Percentiles rank a stretch among this genome's conserved stretches.
Conservation (phyloP, 2,888 invertebrate genomes). For the Melangyna quadrimaculata region DNA sequence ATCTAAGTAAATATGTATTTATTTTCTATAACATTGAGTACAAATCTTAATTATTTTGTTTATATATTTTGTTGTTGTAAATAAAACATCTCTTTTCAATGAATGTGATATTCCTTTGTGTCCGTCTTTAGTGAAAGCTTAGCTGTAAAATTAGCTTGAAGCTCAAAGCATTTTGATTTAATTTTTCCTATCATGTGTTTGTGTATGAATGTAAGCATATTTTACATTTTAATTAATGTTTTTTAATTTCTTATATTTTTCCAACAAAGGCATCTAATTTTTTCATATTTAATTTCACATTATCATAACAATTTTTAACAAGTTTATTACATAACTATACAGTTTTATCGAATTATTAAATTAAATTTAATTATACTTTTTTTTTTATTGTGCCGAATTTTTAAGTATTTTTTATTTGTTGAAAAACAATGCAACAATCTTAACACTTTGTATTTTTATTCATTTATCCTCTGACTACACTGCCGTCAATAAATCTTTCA, state of each 20-base stretch:
- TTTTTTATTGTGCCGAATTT: constrained; percentile 49
- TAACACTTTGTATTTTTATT: neutral
- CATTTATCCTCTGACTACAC: neutral
- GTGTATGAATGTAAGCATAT: constrained; percentile 34
- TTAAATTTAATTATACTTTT: neutral
- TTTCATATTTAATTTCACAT: neutral
- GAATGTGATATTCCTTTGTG: constrained; percentile 35
- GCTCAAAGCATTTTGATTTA: constrained; percentile 20
- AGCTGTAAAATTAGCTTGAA: constrained; percentile 36
- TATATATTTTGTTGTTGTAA: constrained; percentile 18
- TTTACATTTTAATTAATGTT: constrained; percentile 28
- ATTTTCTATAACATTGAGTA: constrained; percentile 41
- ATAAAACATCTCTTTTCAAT: constrained; percentile 7
- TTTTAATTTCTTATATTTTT: neutral
- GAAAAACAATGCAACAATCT: constrained; percentile 11
- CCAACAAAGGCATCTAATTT: constrained; percentile 46
- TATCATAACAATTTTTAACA: constrained; percentile 18
- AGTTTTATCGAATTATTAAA: constrained; percentile 15
- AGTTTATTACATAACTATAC: constrained; percentile 15
- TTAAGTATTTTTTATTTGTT: neutral
- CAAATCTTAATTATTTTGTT: constrained; percentile 27
- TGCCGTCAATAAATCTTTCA: neutral
- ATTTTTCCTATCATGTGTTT: neutral
- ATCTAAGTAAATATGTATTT: constrained; percentile 53
- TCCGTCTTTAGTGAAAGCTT: constrained; percentile 17